Conservation (phyloP, 1,140 invertebrate species). For the Rhyacophila brunnea region DNA sequence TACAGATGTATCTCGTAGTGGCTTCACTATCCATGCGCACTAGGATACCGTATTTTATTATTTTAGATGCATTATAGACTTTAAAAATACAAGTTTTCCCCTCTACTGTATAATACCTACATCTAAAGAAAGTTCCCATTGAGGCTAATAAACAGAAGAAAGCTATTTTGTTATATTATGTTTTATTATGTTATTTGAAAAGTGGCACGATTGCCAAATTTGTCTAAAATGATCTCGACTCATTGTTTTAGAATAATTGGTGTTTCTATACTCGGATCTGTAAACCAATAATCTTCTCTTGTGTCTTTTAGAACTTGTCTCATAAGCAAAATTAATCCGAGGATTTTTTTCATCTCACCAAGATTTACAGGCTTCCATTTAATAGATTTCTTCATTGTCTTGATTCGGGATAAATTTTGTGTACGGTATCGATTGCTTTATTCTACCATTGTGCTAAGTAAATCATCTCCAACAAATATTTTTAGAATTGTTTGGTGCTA, state of each 20-base stretch:
- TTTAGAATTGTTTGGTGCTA: constrained; percentile 3
- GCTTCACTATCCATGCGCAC: constrained; percentile 39
- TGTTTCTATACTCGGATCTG: constrained; percentile 14
- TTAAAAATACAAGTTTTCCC: constrained; percentile 36
- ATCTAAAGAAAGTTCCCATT: constrained; percentile 35
- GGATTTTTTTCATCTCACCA: constrained; percentile 1
- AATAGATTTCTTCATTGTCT: constrained; percentile 3
- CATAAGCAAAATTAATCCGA: constrained; percentile 5
- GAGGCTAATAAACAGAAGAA: constrained; percentile 3
- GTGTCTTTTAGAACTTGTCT: constrained; percentile 2
- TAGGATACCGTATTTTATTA: constrained; percentile 40
- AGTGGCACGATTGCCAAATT: constrained; percentile 34
- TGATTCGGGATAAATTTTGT: constrained; percentile 4
- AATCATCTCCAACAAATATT: constrained; percentile 9
- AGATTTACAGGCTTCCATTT: constrained; percentile 7
- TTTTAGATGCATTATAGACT: constrained; percentile 39
- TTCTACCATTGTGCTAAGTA: constrained; percentile 8
- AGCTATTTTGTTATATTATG: constrained; percentile 6
- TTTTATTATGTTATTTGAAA: constrained; percentile 29
- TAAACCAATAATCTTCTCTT: constrained; percentile 29
- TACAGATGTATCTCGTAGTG: constrained; percentile 37
- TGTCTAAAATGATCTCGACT: constrained; percentile 38
- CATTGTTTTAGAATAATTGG: constrained; percentile 29
- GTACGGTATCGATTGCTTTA: constrained; percentile 5
- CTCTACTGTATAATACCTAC: constrained; percentile 39